phyloP scores from a whole-genome alignment of 2,888 invertebrate genomes.

The Cacoxenus indagator region DNA sequence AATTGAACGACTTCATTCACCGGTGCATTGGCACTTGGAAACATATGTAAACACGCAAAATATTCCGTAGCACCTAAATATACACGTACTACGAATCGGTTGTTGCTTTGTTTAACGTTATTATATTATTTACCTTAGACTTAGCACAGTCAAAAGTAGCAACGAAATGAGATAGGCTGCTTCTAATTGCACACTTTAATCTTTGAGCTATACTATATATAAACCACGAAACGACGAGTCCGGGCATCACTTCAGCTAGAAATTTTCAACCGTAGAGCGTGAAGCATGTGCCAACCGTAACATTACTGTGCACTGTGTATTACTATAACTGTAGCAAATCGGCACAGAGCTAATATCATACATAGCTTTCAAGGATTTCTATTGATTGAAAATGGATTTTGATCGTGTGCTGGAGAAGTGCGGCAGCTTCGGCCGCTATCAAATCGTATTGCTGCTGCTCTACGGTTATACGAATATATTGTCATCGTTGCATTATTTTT shows the following conservation, averaged over 20 bases:
- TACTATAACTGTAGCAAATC: background rate
- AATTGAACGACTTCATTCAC: too few relatives aligned
- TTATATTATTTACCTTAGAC: background rate
- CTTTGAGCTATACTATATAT: slow-evolving; percentile 49
- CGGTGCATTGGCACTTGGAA: too few relatives aligned
- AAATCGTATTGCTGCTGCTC: slow-evolving; percentile 71
- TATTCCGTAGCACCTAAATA: too few relatives aligned
- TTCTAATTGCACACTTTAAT: background rate
- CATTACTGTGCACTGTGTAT: background rate
- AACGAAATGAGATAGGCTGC: background rate
- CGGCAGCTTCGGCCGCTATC: slow-evolving; percentile 73
- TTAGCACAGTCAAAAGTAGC: background rate
- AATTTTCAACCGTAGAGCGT: background rate
- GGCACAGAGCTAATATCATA: too few relatives aligned
- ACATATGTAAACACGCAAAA: too few relatives aligned
- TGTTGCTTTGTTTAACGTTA: background rate
- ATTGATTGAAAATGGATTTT: slow-evolving; percentile 70
- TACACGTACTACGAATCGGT: too few relatives aligned
- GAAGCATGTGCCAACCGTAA: background rate
- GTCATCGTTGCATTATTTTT: slow-evolving; percentile 74
- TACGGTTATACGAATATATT: slow-evolving; percentile 73
- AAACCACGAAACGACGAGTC: slow-evolving; percentile 31
- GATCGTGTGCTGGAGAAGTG: slow-evolving; percentile 72
- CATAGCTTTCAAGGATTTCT: too few relatives aligned
- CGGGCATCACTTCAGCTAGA: slow-evolving; percentile 30